Conservation (phyloP, 2,888 invertebrate genomes). For the Caenorhabditis zanzibari region DNA sequence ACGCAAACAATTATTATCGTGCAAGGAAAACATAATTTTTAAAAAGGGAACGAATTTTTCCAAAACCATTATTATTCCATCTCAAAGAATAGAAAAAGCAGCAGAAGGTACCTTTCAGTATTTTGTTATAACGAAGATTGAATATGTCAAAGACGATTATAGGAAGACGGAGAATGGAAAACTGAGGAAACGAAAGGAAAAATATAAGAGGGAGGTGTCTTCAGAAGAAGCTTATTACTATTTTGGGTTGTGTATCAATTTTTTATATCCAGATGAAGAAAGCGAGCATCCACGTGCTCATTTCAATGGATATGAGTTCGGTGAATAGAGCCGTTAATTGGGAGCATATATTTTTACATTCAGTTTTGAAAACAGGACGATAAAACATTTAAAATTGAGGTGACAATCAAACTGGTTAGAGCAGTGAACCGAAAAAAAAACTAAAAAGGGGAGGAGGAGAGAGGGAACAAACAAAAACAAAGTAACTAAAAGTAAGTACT, state of each 20-base stretch:
- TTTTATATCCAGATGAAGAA: not conserved
- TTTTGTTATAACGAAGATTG: constrained; percentile 14
- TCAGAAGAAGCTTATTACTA: not conserved
- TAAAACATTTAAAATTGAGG: no score
- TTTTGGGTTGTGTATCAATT: constrained; percentile 7
- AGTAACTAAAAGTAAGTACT: constrained; percentile 2
- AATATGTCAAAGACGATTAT: constrained; percentile 13
- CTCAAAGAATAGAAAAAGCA: no score
- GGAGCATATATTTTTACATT: not conserved
- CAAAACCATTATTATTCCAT: no score
- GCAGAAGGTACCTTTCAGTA: not conserved
- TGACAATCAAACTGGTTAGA: not conserved
- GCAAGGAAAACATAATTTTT: not conserved
- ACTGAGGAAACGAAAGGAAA: not conserved
- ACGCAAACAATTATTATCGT: not conserved
- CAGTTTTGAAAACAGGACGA: not conserved
- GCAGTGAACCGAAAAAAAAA: not conserved
- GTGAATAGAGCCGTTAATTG: not conserved
- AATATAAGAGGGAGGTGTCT: not conserved
- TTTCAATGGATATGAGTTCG: constrained; percentile 16
- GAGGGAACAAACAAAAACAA: constrained; percentile 1
- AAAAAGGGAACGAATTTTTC: not conserved
- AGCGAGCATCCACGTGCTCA: constrained; percentile 11
- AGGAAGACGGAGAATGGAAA: not conserved
- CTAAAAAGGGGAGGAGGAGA: not conserved